Conservation (phyloP, 2,797 vertebrate genomes). For the Malurus leucopterus region DNA sequence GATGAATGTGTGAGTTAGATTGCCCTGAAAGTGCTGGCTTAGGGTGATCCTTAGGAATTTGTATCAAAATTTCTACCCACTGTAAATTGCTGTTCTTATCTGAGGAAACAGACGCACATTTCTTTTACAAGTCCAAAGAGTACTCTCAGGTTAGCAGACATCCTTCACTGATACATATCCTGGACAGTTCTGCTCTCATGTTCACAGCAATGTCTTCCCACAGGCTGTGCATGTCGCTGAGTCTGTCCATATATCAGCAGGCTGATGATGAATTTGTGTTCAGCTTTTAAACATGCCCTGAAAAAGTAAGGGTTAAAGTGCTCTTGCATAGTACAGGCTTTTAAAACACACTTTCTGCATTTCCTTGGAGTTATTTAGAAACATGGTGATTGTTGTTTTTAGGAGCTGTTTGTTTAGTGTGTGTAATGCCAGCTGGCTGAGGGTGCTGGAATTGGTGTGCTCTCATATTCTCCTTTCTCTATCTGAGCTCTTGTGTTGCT, state of each 20-base stretch:
- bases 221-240: background rate
- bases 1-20: background rate
- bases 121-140: background rate
- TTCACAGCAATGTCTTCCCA: background rate
- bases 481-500: background rate
- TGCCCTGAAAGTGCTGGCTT: background rate
- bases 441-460: background rate
- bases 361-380: background rate
- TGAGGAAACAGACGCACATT: background rate
- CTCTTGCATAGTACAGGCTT: background rate
- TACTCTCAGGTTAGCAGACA: background rate
- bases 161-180: background rate
- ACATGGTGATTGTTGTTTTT: background rate
- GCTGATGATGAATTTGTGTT: background rate
- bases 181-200: background rate
- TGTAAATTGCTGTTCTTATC: background rate
- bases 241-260: background rate
- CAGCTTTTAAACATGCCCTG: background rate
- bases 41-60: background rate
- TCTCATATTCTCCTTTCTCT: background rate
- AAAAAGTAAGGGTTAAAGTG: background rate
- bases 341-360: background rate
- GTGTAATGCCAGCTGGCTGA: background rate
- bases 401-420: background rate
- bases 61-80: background rate